Evolutionary conservation across 2,797 vertebrate species (phyloP).

Genomic region (Sternarchorhynchus goeldii): DNA sequence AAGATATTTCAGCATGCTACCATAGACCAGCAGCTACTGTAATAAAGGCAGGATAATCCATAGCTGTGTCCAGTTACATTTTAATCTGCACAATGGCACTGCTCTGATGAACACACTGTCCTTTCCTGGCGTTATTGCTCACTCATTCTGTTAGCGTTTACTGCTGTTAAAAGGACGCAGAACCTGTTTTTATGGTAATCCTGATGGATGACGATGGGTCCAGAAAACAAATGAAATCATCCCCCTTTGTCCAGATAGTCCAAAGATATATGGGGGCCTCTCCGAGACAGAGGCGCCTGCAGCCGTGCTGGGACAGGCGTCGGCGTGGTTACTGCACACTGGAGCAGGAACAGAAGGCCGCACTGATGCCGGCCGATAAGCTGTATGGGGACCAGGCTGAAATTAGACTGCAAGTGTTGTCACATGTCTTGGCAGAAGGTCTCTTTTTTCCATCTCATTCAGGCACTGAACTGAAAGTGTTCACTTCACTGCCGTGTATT

Average conservation of each 20-base stretch:
- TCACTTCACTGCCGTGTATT: background rate
- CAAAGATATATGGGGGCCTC: constrained; percentile 31
- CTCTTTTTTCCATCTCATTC: constrained; percentile 32
- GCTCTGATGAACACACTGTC: constrained; percentile 13
- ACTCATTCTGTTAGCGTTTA: constrained; percentile 16
- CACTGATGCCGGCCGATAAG: constrained; percentile 43
- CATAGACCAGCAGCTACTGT: too few species aligned
- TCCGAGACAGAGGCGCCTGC: constrained; percentile 30
- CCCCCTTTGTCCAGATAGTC: constrained; percentile 38
- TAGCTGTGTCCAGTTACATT: background rate
- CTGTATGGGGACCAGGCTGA: constrained; percentile 35
- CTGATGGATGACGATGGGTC: constrained; percentile 44
- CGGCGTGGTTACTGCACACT: constrained; percentile 53
- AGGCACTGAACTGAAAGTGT: constrained; percentile 1
- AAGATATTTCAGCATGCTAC: too few species aligned
- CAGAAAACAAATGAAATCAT: constrained; percentile 33
- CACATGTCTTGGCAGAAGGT: constrained; percentile 16
- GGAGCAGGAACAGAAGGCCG: constrained; percentile 42
- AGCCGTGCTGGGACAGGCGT: constrained; percentile 45
- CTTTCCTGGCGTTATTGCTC: constrained; percentile 14
- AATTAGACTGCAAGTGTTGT: constrained; percentile 27
- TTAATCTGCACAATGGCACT: background rate
- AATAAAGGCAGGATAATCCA: too few species aligned
- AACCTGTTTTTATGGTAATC: constrained; percentile 26
- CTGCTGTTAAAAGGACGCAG: background rate